A percentile compares a stretch with the other conserved stretches of the same genome.
Evolutionary conservation across 1,140 invertebrate genomes (phyloP).

Genomic region (Drosophila littoralis): DNA sequence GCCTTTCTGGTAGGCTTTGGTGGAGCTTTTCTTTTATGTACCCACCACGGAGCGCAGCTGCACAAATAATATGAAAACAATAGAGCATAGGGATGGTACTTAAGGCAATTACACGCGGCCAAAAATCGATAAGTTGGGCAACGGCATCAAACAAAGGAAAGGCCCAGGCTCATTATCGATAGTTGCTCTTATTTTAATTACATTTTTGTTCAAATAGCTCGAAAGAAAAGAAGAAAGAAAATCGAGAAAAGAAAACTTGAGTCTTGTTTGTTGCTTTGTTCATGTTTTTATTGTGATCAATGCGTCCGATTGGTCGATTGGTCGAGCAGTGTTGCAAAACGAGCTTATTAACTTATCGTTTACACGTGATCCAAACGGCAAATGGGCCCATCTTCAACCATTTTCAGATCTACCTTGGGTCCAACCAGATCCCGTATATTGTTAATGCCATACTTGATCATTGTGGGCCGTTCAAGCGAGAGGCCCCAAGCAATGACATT

Average conservation of each 20-base stretch:
- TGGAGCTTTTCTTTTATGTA: conserved; percentile 17
- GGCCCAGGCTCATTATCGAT: not conserved
- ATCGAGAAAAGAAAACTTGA: no score
- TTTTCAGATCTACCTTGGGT: conserved; percentile 97
- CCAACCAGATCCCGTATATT: conserved; percentile 99
- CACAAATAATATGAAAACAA: not conserved
- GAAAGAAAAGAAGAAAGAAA: not conserved
- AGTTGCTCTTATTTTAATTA: conserved; percentile 3
- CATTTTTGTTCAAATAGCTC: not conserved
- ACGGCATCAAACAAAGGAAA: not conserved
- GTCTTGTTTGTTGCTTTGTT: no score
- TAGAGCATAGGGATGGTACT: conserved; percentile 1
- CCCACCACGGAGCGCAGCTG: not conserved
- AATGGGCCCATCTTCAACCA: conserved; percentile 97
- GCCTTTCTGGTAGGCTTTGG: conserved; percentile 3
- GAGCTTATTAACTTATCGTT: no score
- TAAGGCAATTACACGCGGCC: not conserved
- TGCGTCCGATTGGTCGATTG: not conserved
- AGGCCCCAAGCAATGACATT: conserved; percentile 98
- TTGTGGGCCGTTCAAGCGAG: conserved; percentile 98
- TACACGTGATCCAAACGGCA: conserved; percentile 90
- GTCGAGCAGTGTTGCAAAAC: conserved; percentile 12
- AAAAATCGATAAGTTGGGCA: conserved; percentile 4
- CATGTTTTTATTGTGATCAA: not conserved
- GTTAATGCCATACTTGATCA: conserved; percentile 99